phyloP scores from a whole-genome alignment of 37 sponge, comb jelly and placozoan species.

The Chondrosia reniformis region DNA sequence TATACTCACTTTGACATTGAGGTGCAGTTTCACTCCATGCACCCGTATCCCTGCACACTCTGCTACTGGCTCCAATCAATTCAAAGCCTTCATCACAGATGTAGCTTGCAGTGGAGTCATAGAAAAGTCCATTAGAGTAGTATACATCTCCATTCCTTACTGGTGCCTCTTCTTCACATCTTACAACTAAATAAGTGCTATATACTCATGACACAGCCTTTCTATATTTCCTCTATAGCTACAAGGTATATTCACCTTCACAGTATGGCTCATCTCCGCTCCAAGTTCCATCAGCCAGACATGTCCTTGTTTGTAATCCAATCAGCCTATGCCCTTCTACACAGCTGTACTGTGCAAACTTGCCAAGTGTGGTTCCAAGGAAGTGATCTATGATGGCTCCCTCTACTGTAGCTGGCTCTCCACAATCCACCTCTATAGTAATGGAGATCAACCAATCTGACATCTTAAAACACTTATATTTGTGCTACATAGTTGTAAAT shows the following conservation, averaged over 20 bases:
- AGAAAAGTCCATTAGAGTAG: constrained; percentile 11
- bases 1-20: not conserved
- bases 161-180: not conserved
- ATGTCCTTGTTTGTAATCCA: too few species aligned
- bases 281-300: too few species aligned
- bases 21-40: constrained; percentile 3
- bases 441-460: too few species aligned
- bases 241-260: too few species aligned
- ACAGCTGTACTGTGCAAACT: not conserved
- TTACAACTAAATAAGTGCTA: too few species aligned
- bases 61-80: not conserved
- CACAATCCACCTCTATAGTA: not conserved
- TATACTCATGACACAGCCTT: too few species aligned
- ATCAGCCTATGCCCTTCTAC: not conserved
- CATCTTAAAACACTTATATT: too few species aligned
- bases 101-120: not conserved
- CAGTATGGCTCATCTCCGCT: too few species aligned
- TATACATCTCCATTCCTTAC: not conserved
- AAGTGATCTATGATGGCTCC: not conserved
- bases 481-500: too few species aligned
- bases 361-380: not conserved
- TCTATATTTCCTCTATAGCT: too few species aligned
- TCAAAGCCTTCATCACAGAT: not conserved
- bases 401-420: not conserved
- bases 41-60: not conserved